Conservation (phyloP, 2,888 invertebrate genomes). For the Leptodirus hochenwartii region DNA sequence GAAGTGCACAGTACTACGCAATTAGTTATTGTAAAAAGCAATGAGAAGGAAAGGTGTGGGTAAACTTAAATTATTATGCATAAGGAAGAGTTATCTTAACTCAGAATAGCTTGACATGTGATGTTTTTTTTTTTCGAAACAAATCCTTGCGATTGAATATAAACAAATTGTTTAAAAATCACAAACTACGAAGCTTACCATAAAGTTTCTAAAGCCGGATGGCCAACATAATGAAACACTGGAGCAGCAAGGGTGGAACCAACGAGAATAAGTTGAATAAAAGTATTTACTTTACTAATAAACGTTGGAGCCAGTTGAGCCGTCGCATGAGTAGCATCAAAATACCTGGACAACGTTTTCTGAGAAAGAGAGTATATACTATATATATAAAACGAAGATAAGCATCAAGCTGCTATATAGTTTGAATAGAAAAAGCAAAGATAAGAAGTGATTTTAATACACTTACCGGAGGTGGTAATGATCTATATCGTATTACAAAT, state of each 20-base stretch:
- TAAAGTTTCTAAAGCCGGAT: constrained; percentile 55
- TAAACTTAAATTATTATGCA: constrained; percentile 4
- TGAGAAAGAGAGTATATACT: constrained; percentile 24
- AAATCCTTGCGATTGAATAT: not conserved
- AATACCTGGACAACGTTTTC: constrained; percentile 74
- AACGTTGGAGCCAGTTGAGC: constrained; percentile 82
- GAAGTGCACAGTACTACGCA: no score
- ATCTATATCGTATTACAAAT: constrained; percentile 78
- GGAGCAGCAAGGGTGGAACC: constrained; percentile 81
- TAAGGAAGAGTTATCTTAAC: constrained; percentile 3
- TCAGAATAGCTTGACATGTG: no score
- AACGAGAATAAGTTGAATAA: constrained; percentile 69
- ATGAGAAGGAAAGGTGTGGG: no score
- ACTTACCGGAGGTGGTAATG: constrained; percentile 76
- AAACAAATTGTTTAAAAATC: constrained; percentile 3
- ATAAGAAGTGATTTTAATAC: constrained; percentile 5
- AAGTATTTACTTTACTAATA: constrained; percentile 90
- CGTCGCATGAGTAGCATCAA: constrained; percentile 85
- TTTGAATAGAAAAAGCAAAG: no score
- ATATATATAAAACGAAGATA: constrained; percentile 1
- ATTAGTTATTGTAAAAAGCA: no score
- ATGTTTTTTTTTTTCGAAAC: no score
- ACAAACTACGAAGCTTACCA: no score
- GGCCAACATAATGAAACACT: constrained; percentile 71
- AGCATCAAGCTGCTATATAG: no score